Evolutionary conservation across 2,113 vertebrate species (phyloP), one percentile per base, ranked within the genome.

Genomic region (Smithornis capensis): DNA sequence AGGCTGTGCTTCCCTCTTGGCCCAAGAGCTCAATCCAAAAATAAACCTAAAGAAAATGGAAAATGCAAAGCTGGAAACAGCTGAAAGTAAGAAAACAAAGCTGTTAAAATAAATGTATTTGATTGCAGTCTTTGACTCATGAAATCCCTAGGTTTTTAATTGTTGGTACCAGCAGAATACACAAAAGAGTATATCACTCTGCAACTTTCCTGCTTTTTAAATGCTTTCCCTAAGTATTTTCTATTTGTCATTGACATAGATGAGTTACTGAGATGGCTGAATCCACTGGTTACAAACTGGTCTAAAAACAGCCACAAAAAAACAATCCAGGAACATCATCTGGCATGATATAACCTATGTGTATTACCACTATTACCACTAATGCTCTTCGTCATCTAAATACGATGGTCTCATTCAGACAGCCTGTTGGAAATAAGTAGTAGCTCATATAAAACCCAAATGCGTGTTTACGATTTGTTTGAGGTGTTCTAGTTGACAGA

Each of bases 271-370:
- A n/a, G 24, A 31, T 88, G 37, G 22, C 24, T 65, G 25, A 80
- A 81, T 65, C 11, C 31, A 69, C 31, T 9, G 14, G 15, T 44
- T 85, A 12, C 35, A 28, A 10, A 40, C 13, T 40, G 9, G 23
- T 27, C 77, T 90, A 57, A 77, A 89, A 94, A 22, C 35, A 64
- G 35, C 9, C 80, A 29, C 5, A 64, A 60, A 83, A 67, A 10
- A 0, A 0, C 7, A 35, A 2, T 10, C 53, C 35, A 60, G 19
- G 35, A 1, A 37, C 6, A 40, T 38, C 37, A 80, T 14, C 37
- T 77, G 49, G 40, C 37, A 77, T 3, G 4, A 28, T 37, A 33
- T 12, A 10, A 63, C 37, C n/a, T 28, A 16, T 69, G 31, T 33
- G n/a, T n/a, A n/a, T n/a, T n/a, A n/a, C 22, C 28, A 40, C n/a